Conservation (phyloP, 1,140 invertebrate genomes). For the Adelges cooleyi region DNA sequence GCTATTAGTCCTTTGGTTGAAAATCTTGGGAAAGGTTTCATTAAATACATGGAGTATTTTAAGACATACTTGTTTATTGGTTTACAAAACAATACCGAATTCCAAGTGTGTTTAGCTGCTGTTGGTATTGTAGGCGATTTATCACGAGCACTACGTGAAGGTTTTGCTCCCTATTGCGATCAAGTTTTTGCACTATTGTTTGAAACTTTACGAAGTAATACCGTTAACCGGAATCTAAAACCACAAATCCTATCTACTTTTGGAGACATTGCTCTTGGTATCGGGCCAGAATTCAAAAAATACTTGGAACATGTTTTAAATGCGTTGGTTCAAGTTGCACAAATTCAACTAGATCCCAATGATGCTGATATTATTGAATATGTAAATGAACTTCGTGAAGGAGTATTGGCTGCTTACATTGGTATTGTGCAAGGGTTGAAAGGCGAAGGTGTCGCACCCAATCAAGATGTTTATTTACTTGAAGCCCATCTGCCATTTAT, state of each 20-base stretch:
- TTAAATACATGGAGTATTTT: constrained; percentile 95
- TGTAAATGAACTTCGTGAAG: constrained; percentile 85
- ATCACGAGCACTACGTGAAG: constrained; percentile 71
- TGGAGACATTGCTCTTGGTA: constrained; percentile 87
- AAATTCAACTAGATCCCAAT: constrained; percentile 75
- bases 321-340: constrained; percentile 82
- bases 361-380: constrained; percentile 94
- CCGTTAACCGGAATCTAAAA: constrained; percentile 83
- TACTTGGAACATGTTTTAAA: constrained; percentile 83
- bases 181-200: constrained; percentile 85
- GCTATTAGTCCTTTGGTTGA: constrained; percentile 92
- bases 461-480: constrained; percentile 61
- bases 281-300: constrained; percentile 83
- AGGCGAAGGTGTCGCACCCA: constrained; percentile 43
- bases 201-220: constrained; percentile 72
- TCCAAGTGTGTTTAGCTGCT: constrained; percentile 46
- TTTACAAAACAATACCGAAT: constrained; percentile 80
- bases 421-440: constrained; percentile 86
- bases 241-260: constrained; percentile 91
- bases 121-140: constrained; percentile 91
- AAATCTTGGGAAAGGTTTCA: constrained; percentile 77
- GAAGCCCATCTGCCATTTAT: constrained; percentile 79
- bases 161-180: constrained; percentile 84
- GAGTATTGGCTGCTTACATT: constrained; percentile 88
- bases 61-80: constrained; percentile 80